Evolutionary conservation across 2,113 vertebrate genomes (phyloP), one percentile per base, ranked within the genome.

Genomic region (Leuciscus idus): DNA sequence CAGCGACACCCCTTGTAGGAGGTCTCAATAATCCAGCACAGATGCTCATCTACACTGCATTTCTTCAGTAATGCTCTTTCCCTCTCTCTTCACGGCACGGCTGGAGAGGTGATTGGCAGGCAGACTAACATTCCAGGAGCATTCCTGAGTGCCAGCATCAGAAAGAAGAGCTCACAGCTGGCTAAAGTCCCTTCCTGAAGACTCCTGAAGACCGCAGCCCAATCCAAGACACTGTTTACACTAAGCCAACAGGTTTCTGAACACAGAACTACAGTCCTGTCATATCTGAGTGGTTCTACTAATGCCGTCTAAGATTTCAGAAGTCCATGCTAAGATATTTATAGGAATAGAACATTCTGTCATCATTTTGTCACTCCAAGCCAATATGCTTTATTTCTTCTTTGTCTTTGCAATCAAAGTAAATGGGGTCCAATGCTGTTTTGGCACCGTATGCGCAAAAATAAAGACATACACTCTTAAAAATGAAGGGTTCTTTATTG

Each of bases 11-110:
- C 66, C 17, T 64, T 23, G 43, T 36, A 12, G 7, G 59, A 68
- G 59, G 78, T 74, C 72, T 82, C 79, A 75, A 68, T 85, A 81
- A 79, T 66, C 79, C 50, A 84, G 57, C 78, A 46, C 39, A 84
- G 70, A 89, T 57, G 48, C 70, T 82, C 70, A 89, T 88, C 85
- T 87, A 89, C 83, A 73, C 52, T 78, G 84, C 39, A 84, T 85
- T 83, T 84, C 73, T 89, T 66, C 59, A 30, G 76, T 23, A 66
- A 59, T 84, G 59, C 39, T 39, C 21, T 57, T 59, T 82, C 66
- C 43, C 74, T 73, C 61, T 79, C 85, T 81, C 33, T 50, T 81
- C 88, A 83, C 39, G 26, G 61, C 83, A 83, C 36, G 30, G 68
- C 36, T 62, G 64, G 81, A 46, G 72, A 85, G 78, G 81, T 87